Conservation (phyloP, 92 coral and sea anemone genomes). For the Porites divaricata region DNA sequence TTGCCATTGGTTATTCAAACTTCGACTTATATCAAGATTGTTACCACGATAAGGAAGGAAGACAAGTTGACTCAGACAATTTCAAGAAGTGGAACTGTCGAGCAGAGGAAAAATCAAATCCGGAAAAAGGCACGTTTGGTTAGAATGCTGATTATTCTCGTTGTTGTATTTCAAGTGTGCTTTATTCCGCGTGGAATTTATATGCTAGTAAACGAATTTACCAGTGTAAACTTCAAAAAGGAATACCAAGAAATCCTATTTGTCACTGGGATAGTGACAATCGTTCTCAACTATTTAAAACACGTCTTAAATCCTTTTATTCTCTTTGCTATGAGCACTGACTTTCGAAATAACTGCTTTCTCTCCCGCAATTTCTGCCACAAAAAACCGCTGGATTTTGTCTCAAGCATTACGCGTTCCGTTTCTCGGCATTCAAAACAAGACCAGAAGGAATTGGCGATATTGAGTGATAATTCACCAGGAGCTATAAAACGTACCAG, state of each 20-base stretch:
- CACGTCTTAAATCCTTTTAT: slow-evolving; percentile 80
- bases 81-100: slow-evolving; percentile 59
- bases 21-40: slow-evolving; percentile 57
- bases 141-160: slow-evolving; percentile 73
- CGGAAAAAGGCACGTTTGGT: slow-evolving; percentile 55
- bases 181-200: slow-evolving; percentile 78
- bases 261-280: slow-evolving; percentile 36
- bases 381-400: slow-evolving; percentile 4
- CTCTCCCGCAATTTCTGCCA: not conserved
- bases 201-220: slow-evolving; percentile 67
- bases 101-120: slow-evolving; percentile 54
- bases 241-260: not conserved
- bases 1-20: slow-evolving; percentile 75
- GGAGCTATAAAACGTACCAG: not conserved
- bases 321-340: slow-evolving; percentile 78
- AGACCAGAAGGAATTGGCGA: slow-evolving; percentile 11
- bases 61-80: slow-evolving; percentile 34
- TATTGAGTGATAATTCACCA: slow-evolving; percentile 11
- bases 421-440: slow-evolving; percentile 3
- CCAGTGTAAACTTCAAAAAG: not conserved
- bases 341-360: slow-evolving; percentile 51
- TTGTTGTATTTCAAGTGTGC: slow-evolving; percentile 75
- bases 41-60: slow-evolving; percentile 54
- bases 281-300: slow-evolving; percentile 75
- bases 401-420: not conserved